Base-by-base conservation (phyloP, 1,140 invertebrate genomes). In the Drosophila pseudoobscura region DNA sequence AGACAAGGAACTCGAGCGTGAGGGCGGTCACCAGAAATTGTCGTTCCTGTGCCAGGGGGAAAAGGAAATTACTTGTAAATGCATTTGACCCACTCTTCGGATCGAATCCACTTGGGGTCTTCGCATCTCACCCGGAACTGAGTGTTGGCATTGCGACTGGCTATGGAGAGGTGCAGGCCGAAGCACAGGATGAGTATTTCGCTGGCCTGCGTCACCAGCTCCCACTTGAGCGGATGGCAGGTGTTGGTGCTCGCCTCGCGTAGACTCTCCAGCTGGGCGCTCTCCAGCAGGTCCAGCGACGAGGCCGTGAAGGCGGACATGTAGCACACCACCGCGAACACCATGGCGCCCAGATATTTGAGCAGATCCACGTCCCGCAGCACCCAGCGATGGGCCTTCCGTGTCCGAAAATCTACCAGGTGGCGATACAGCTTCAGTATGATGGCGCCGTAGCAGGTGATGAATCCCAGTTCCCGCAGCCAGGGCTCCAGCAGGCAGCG, bases 321-420 rank as follows among this genome's bases (percentile, higher is more conserved):
- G 92, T 97, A 98, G 49, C 95, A 96, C 44, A 95, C 92, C 1
- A 97, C 95, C 9, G 97, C 95, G 47, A 95, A 92, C 51, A 97
- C 93, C 93, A 96, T 96, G 43, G 94, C 95, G 29, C 93, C 92
- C 73, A 96, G 92, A 91, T 97, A 97, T 90, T 96, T 91, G 64
- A 97, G 93, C 89, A 95, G 93, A 91, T 98, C 97, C 63, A 96
- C 95, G 87, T 98, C 96, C 47, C 96, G 93, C 13, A 98, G 94
- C 45, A 97, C 96, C 92, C 97, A 97, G 75, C 97, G 94, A 90
- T 97, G 96, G 1, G 97, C 97, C 92, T 98, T 98, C 49, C 97
- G 93, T 5, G 97, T 98, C 7, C 95, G 93, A 78, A 96, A 96
- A 78, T 96, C 95, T 26, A 96, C 95, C 43, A 96, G 90, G 74